Conservation (phyloP, 2,113 vertebrate genomes). For the Lontra canadensis region DNA sequence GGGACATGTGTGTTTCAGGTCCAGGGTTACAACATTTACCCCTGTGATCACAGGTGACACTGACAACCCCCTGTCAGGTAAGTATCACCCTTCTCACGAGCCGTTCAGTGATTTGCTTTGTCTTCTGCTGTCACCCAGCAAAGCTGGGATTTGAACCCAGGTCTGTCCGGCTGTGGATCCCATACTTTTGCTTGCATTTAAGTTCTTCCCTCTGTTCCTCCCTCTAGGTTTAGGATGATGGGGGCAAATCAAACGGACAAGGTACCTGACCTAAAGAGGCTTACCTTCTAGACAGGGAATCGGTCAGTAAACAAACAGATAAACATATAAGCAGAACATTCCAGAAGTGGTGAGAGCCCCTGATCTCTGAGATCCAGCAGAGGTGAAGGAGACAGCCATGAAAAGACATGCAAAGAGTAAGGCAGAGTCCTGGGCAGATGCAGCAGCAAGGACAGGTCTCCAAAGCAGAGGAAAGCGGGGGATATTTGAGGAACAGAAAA, state of each 20-base stretch:
- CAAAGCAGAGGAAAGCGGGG: neutral
- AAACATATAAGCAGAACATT: neutral
- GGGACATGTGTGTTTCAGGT: neutral
- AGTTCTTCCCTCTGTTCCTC: neutral
- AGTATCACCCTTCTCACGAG: neutral
- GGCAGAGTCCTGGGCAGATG: neutral
- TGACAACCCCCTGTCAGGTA: neutral
- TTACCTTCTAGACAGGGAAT: neutral
- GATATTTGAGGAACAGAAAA: neutral
- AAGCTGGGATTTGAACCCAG: neutral
- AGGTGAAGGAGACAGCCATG: neutral
- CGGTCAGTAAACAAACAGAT: neutral
- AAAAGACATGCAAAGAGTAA: neutral
- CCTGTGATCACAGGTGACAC: rapidly evolving
- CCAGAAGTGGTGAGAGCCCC: no score
- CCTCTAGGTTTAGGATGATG: neutral
- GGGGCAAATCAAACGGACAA: neutral
- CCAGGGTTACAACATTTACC: neutral
- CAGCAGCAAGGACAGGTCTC: neutral
- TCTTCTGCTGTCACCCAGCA: neutral
- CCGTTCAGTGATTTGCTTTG: neutral
- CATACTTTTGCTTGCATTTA: neutral
- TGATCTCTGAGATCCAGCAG: neutral
- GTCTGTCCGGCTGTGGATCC: neutral
- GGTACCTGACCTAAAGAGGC: neutral